Evolutionary conservation across 2,797 vertebrate genomes (phyloP).

Genomic region (Helostoma temminkii): DNA sequence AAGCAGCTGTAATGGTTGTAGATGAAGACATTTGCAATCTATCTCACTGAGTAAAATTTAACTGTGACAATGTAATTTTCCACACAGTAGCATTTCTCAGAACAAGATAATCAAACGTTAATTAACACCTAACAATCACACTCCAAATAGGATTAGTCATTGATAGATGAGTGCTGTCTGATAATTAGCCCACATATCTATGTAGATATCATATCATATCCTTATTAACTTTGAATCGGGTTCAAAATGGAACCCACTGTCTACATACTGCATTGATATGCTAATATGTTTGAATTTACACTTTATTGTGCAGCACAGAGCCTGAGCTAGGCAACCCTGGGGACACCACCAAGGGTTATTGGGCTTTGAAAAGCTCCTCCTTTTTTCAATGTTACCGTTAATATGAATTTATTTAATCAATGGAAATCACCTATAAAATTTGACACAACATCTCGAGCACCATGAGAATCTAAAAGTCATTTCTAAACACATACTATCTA

Average conservation of each 20-base stretch:
- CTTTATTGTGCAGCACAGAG: not conserved
- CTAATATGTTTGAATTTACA: not conserved
- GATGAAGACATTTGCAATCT: not conserved
- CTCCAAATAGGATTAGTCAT: not conserved
- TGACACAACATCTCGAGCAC: too few species aligned
- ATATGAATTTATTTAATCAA: too few species aligned
- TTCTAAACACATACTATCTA: too few species aligned
- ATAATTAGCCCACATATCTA: not conserved
- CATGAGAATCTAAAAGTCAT: too few species aligned
- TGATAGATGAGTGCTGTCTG: not conserved
- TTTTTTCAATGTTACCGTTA: too few species aligned
- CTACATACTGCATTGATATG: not conserved
- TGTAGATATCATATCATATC: too few species aligned
- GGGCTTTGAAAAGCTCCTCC: not conserved
- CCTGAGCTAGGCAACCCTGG: not conserved
- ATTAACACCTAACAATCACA: not conserved
- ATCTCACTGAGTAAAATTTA: not conserved
- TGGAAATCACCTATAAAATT: too few species aligned
- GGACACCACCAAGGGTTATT: not conserved
- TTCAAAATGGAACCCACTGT: too few species aligned
- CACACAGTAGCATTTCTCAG: not conserved
- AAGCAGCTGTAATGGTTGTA: not conserved
- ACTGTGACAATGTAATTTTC: not conserved
- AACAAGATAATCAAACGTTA: not conserved
- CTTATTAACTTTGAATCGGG: too few species aligned